Evolutionary conservation across 2,113 vertebrate species (phyloP), one percentile per base, ranked within the genome.

Genomic region (Gallinago undulata): DNA sequence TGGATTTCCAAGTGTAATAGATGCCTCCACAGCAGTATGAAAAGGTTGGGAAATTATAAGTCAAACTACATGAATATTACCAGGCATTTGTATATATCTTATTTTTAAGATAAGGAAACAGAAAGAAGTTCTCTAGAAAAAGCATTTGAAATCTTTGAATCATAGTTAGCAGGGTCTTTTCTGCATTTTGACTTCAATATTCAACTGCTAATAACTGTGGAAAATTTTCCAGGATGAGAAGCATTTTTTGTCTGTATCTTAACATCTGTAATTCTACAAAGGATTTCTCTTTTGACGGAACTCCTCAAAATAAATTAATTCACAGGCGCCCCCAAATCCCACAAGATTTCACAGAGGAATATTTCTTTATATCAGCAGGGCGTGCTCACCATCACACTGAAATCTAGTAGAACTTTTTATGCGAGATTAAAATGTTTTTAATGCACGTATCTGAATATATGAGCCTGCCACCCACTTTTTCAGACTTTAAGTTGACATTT

Each of bases 241-340:
- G 13, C 4, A 30, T 11, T 30, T 88, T 75, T 68, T 22, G 37
- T 13, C 25, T 67, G 43, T 33, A 43, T 56, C 94, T 93, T 84
- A 93, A 67, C 68, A 75, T 53, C 73, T 56, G 51, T 11, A 89
- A 55, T 78, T 92, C 72, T 72, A 92, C 80, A 75, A 75, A 89
- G 60, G 69, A 78, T 56, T 93, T 81, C 55, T 89, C 64, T 63
- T 92, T 68, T 67, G 57, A 89, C 43, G 64, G 88, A 97, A 92
- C 73, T 91, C 76, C 82, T 66, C 64, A 84, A 76, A 93, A 93
- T 39, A 93, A 86, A 87, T 68, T 81, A 79, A 95, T 87, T 87
- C 88, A 69, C 53, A 74, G 84, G 66, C 23, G 60, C 35, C 56
- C 63, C 28, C 47, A 89, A 84, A 89, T 70, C 86, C 76, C 93